These are phyloP conservation scores for Gouania willdenowi DNA, from an alignment of 2,797 vertebrate genomes.

Conservation along the genomic window DNA sequence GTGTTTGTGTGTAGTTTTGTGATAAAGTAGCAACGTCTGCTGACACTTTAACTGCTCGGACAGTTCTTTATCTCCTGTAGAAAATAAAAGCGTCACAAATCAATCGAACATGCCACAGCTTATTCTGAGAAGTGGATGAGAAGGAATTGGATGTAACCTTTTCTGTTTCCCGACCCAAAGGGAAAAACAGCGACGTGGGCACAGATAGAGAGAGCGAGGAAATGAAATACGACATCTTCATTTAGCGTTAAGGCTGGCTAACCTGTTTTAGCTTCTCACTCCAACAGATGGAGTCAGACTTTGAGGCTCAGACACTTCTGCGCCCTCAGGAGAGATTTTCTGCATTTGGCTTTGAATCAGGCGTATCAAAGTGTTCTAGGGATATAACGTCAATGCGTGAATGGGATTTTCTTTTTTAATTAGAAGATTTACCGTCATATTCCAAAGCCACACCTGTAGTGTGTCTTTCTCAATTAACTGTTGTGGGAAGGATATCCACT, in stretches of 20 bases:
- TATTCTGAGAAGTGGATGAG: slow-evolving; percentile 20
- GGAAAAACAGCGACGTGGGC: slow-evolving; percentile 17
- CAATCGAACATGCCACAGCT: slow-evolving; percentile 36
- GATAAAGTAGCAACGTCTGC: too few relatives aligned
- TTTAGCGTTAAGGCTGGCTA: slow-evolving; percentile 52
- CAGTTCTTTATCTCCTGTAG: slow-evolving; percentile 51
- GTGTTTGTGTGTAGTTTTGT: neutral
- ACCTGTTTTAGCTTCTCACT: slow-evolving; percentile 20
- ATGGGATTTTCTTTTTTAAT: slow-evolving; percentile 63
- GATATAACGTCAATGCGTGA: slow-evolving; percentile 41
- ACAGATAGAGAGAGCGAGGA: slow-evolving; percentile 17
- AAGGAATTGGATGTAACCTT: slow-evolving; percentile 24
- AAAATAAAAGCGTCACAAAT: slow-evolving; percentile 61
- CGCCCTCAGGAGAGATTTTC: slow-evolving; percentile 58
- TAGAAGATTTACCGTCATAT: slow-evolving; percentile 33
- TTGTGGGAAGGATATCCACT: slow-evolving; percentile 27
- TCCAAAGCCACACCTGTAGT: slow-evolving; percentile 33
- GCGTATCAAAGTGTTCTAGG: slow-evolving; percentile 34
- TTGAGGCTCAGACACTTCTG: slow-evolving; percentile 28
- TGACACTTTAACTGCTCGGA: slow-evolving; percentile 60
- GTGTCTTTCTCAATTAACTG: slow-evolving; percentile 34
- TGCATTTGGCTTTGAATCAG: slow-evolving; percentile 49
- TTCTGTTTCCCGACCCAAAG: too few relatives aligned
- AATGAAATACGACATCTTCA: slow-evolving; percentile 60
- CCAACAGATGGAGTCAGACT: slow-evolving; percentile 54